Base-by-base conservation (phyloP, 2,888 invertebrate genomes). In the Drosophila bunnanda region DNA sequence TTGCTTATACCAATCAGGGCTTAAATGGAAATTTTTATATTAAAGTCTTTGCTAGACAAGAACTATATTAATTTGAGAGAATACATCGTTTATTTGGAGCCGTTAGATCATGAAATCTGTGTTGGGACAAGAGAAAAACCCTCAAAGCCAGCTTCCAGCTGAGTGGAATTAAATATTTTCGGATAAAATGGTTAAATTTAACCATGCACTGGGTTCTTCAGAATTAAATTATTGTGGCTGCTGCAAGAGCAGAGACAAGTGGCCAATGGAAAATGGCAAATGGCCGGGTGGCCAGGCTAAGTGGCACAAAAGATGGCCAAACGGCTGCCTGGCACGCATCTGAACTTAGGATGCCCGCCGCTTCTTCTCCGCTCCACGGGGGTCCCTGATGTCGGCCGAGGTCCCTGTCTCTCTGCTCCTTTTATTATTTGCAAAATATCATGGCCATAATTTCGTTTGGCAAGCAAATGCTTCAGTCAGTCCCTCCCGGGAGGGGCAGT, bases 401-500 rank as follows among this genome's bases (percentile, higher is more conserved):
- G 22, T 34, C 30, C n/a, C n/a, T 38, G 22, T 17, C 52, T 8
- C n/a, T 57, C 15, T 28, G 20, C 20, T 52, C 32, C 20, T 52
- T 46, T 48, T 54, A 62, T 65, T 66, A 78, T 69, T 65, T 55
- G 61, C 69, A 70, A 73, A 74, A 82, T 66, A 58, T 80, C 67
- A 52, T 82, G 76, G 79, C 67, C 57, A 82, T 76, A 71, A 76
- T 81, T 85, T 79, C 56, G 72, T 82, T 84, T 75, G 75, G 30
- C 44, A 57, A 25, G 43, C 56, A 56, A 75, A 56, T 75, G 68
- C 55, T 34, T 56, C 36, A 30, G 39, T 56, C 46, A 22, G 43
- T 41, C 32, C 43, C 41, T 59, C 54, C 39, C 56, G 46, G 48
- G 54, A 62, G 48, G 20, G 36, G 50, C 50, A 36, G 41, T 36